Conservation (phyloP, 2,888 invertebrate species). For the Acheta domesticus region DNA sequence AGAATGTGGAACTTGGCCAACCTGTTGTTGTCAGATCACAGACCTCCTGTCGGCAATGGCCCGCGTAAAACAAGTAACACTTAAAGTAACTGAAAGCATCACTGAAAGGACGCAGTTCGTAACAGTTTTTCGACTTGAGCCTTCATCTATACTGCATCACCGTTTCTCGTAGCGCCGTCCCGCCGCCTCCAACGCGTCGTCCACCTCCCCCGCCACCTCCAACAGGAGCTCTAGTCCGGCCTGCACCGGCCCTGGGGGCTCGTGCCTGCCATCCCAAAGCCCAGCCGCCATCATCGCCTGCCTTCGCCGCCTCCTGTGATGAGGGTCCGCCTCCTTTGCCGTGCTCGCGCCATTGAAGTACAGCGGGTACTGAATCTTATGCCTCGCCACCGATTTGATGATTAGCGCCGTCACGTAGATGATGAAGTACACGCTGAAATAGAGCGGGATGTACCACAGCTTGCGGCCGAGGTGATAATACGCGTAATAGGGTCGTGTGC, state of each 20-base stretch:
- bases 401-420: constrained; percentile 69
- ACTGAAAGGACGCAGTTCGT: too few species aligned
- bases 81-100: too few species aligned
- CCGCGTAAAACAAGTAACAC: too few species aligned
- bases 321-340: neutral
- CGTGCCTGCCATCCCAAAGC: neutral
- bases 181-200: neutral
- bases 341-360: neutral
- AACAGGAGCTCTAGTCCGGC: neutral
- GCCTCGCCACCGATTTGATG: constrained; percentile 67
- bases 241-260: neutral
- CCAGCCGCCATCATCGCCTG: neutral
- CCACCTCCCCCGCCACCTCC: neutral
- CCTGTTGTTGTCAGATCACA: too few species aligned
- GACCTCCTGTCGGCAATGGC: too few species aligned
- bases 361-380: constrained; percentile 58
- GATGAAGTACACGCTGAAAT: constrained; percentile 65
- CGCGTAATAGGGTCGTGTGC: constrained; percentile 54
- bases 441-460: constrained; percentile 70
- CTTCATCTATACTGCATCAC: neutral
- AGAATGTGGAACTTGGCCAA: too few species aligned
- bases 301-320: neutral
- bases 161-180: neutral
- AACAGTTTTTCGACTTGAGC: too few species aligned
- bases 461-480: constrained; percentile 73